phyloP scores from a whole-genome alignment of 1,140 invertebrate genomes.

The Drosophila nigrodunni region DNA sequence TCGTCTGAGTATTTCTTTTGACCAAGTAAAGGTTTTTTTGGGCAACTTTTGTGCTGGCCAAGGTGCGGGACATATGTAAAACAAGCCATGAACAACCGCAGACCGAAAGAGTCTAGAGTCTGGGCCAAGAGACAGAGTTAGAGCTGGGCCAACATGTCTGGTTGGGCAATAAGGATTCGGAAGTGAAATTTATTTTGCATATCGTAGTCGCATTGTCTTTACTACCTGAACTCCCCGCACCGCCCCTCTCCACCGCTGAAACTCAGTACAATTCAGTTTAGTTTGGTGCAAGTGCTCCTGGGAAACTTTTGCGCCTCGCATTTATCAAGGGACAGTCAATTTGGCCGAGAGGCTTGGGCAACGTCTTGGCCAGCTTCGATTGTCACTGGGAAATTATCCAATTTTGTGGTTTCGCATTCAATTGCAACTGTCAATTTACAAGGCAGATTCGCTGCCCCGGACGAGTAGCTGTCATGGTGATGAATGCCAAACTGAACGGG shows the following conservation, averaged over 20 bases:
- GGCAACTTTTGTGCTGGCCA: conserved; percentile 48
- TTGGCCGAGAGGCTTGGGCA: conserved; percentile 22
- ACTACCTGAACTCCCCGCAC: too few species aligned
- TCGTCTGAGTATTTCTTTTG: conserved; percentile 12
- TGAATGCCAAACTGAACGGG: conserved; percentile 61
- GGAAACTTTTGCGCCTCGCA: conserved; percentile 77
- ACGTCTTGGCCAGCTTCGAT: conserved; percentile 45
- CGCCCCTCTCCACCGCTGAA: too few species aligned
- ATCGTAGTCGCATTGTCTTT: conserved; percentile 64
- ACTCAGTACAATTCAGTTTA: too few species aligned
- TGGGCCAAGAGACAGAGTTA: not conserved
- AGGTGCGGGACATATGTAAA: conserved; percentile 84
- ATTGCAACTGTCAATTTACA: conserved; percentile 83
- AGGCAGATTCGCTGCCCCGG: conserved; percentile 44
- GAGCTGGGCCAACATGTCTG: conserved; percentile 6
- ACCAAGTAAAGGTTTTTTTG: conserved; percentile 13
- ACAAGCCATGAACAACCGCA: conserved; percentile 73
- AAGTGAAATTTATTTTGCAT: conserved; percentile 84
- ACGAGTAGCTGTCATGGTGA: conserved; percentile 80
- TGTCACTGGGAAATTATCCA: conserved; percentile 84
- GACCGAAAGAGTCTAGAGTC: conserved; percentile 5
- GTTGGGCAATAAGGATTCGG: conserved; percentile 66
- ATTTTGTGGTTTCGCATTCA: conserved; percentile 83
- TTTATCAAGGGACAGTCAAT: conserved; percentile 71
- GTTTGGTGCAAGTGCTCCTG: conserved; percentile 72